Conservation (phyloP, 2,113 vertebrate species). For the Canis aureus region DNA sequence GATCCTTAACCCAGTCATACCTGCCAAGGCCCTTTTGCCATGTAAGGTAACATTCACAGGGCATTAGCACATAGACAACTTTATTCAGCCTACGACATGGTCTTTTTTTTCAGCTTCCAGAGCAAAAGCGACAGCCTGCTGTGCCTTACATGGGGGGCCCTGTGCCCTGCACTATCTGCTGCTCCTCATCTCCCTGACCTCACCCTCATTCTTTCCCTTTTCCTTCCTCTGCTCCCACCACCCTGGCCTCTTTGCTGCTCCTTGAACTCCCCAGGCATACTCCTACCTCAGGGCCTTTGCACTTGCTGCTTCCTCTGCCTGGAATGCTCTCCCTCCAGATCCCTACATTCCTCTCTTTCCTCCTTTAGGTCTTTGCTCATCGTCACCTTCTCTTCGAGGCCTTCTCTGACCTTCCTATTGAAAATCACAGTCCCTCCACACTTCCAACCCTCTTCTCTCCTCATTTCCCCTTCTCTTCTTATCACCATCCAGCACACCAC, state of each 20-base stretch:
- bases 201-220: background rate
- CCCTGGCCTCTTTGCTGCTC: background rate
- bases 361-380: background rate
- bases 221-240: background rate
- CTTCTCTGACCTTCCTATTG: background rate
- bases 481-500: background rate
- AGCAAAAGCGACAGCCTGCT: background rate
- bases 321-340: background rate
- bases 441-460: too few relatives aligned
- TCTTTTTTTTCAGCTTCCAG: background rate
- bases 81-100: background rate
- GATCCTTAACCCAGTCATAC: background rate
- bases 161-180: background rate
- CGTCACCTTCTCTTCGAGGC: background rate
- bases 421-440: background rate
- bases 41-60: background rate
- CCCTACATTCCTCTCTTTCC: background rate
- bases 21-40: background rate
- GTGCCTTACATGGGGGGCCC: background rate
- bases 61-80: background rate
- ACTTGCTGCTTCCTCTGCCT: background rate
- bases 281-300: background rate
- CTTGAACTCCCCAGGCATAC: background rate
- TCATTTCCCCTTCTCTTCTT: background rate
- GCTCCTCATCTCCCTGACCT: background rate